A percentile compares a stretch with the other conserved stretches of the same genome.
Evolutionary conservation across 2,797 vertebrate genomes (phyloP).

Genomic region (Choloepus didactylus): DNA sequence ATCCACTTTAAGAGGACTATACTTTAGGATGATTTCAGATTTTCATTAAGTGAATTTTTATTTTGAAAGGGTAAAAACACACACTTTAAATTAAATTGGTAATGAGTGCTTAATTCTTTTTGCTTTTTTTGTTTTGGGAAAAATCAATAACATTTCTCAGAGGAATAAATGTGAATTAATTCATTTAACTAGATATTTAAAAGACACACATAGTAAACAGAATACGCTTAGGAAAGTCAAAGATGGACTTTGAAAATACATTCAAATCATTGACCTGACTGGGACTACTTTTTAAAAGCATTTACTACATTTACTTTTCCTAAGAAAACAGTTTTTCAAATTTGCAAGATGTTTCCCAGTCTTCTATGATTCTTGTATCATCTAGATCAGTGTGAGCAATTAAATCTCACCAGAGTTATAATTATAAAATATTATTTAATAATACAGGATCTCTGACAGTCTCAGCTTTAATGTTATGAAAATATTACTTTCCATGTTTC

Average conservation of each 20-base stretch:
- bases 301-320: slow-evolving; percentile 49
- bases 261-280: slow-evolving; percentile 70
- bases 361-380: background rate
- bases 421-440: background rate
- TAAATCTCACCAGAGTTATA: background rate
- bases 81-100: slow-evolving; percentile 85
- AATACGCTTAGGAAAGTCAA: slow-evolving; percentile 85
- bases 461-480: background rate
- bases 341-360: background rate
- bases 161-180: slow-evolving; percentile 88
- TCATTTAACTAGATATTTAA: slow-evolving; percentile 89
- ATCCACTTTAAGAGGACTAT: slow-evolving; percentile 70
- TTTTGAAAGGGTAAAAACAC: slow-evolving; percentile 73
- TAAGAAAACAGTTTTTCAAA: slow-evolving; percentile 1
- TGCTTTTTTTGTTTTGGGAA: slow-evolving; percentile 78
- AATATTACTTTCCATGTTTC: background rate
- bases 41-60: slow-evolving; percentile 81
- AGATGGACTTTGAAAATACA: slow-evolving; percentile 83
- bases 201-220: slow-evolving; percentile 88
- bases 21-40: slow-evolving; percentile 65
- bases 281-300: slow-evolving; percentile 59
- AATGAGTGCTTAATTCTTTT: slow-evolving; percentile 89
- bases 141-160: slow-evolving; percentile 90
- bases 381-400: background rate
- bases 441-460: background rate